These are phyloP conservation scores for Aulostomus chinensis DNA, from an alignment of 2,797 vertebrate species.

Conservation along the genomic window DNA sequence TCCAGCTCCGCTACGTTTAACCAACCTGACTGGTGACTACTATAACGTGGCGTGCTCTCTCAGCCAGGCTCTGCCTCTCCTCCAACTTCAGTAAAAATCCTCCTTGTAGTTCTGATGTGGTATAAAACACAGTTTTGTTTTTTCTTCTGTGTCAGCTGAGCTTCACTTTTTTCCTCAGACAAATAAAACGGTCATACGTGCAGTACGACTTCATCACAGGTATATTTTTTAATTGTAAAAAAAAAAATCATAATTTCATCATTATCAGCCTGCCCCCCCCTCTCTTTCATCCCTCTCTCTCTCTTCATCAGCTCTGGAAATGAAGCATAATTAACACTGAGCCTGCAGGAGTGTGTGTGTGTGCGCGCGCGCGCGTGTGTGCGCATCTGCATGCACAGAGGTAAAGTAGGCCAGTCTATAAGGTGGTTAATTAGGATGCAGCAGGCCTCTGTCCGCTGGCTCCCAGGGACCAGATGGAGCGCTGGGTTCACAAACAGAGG, in stretches of 20 bases:
- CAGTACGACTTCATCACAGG: no score
- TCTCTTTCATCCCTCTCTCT: constrained; percentile 22
- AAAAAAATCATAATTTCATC: constrained; percentile 34
- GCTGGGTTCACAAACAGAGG: constrained; percentile 62
- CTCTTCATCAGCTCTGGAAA: constrained; percentile 66
- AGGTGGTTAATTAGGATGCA: constrained; percentile 82
- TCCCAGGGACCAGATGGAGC: constrained; percentile 76
- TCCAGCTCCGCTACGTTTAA: no score
- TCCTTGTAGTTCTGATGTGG: no score
- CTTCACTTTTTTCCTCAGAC: no score
- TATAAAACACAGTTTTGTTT: no score
- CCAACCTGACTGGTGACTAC: no score
- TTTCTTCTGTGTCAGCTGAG: no score
- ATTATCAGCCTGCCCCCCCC: constrained; percentile 24
- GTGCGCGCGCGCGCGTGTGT: constrained; percentile 34
- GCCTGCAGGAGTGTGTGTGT: constrained; percentile 63
- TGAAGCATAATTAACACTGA: constrained; percentile 75
- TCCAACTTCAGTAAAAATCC: no score
- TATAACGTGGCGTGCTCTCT: no score
- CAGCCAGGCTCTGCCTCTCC: no score
- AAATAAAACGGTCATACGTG: no score
- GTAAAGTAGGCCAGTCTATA: constrained; percentile 79
- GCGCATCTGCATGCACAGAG: constrained; percentile 31
- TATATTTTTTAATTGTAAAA: no score
- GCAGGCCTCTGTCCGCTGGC: constrained; percentile 68